Evolutionary conservation across 2,113 vertebrate genomes (phyloP), one percentile per base, ranked within the genome.

Genomic region (Prietella phreatophila): DNA sequence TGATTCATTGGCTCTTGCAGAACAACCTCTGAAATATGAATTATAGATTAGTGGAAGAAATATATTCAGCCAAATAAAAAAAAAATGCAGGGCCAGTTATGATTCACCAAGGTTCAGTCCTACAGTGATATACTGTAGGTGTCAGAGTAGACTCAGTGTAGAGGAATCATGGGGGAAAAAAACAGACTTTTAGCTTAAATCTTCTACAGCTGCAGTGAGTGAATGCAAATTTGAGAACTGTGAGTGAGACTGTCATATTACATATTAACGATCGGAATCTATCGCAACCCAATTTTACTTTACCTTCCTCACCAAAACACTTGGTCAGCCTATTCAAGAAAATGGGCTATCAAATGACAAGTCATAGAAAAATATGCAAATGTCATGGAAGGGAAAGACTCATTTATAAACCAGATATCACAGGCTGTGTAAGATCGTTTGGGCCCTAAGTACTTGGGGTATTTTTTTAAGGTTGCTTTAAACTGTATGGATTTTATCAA

Each of bases 311-410:
- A 69, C 61, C 33, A 85, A 83, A 80, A 30, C 25, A 85, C 61
- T 17, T 36, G 61, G 5, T 60, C 78, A 73, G 85, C 76, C 19
- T 79, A 95, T 92, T 91, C 91, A 86, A 93, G 93, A 93, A 95
- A 95, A 94, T 94, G 92, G 92, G 9, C 92, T 95, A 90, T 94
- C 91, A 93, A 95, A 94, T 94, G 90, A 91, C 88, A 94, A 93
- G 93, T 92, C 87, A 83, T 85, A 90, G 85, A n/a, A 87, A 90
- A 88, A 88, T 85, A 65, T 92, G 93, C 90, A 91, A 91, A 91
- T 13, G 86, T 88, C 53, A 85, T 82, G 86, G 36, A 83, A 79
- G 67, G 78, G n/a, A 58, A 39, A 58, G 60, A 55, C 39, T 78
- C 17, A 56, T 67, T 75, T 63, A 85, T 67, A 61, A 80, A 30